Percentiles rank a stretch among this genome's conserved stretches.
Evolutionary conservation across 2,797 vertebrate species (phyloP).

Genomic region (Lycodopsis pacificus): DNA sequence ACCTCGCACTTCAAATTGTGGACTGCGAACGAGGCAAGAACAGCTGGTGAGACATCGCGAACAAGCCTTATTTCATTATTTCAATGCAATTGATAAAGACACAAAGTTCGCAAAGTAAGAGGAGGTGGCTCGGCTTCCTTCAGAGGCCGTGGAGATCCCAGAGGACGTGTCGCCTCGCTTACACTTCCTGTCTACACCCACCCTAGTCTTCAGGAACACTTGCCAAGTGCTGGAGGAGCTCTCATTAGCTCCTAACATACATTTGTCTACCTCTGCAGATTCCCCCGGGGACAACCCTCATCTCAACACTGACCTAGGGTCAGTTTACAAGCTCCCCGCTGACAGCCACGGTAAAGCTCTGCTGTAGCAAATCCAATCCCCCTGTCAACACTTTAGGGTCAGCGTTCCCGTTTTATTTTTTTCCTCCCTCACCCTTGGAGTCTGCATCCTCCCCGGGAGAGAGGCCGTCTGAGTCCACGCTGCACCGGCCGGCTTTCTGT

Average conservation of each 20-base stretch:
- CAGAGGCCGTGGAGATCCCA: constrained; percentile 36
- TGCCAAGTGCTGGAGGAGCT: constrained; percentile 21
- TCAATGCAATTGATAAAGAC: not conserved
- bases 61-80: not conserved
- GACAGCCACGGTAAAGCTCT: constrained; percentile 52
- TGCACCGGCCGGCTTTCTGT: constrained; percentile 71
- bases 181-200: constrained; percentile 41
- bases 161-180: constrained; percentile 46
- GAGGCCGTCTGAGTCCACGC: constrained; percentile 68
- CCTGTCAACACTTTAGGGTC: constrained; percentile 44
- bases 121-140: constrained; percentile 36
- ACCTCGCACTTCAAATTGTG: constrained; percentile 87
- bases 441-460: constrained; percentile 74
- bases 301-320: constrained; percentile 40
- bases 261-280: constrained; percentile 51
- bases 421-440: constrained; percentile 72
- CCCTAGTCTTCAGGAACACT: constrained; percentile 14
- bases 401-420: constrained; percentile 1
- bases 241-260: constrained; percentile 52
- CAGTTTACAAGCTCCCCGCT: constrained; percentile 33
- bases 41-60: not conserved
- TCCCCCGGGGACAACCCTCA: constrained; percentile 26
- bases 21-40: constrained; percentile 43
- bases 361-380: constrained; percentile 53
- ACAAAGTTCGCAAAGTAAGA: constrained; percentile 26